Conservation (phyloP, 2,888 invertebrate species). For the Rhagophthalmus giganteus region DNA sequence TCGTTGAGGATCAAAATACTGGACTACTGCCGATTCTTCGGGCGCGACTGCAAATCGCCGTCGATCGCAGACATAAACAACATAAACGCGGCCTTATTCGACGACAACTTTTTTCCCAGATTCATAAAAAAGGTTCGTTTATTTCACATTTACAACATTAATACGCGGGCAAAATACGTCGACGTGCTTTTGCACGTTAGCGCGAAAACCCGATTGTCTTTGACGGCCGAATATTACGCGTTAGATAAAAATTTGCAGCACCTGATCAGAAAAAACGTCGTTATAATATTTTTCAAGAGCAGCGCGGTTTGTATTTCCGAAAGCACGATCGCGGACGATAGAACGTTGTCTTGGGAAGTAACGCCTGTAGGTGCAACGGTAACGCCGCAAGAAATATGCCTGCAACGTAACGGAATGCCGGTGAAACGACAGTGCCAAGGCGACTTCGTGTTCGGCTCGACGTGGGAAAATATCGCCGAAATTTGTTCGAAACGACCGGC, state of each 20-base stretch:
- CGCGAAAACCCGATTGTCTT: conserved; percentile 22
- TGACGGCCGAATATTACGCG: conserved; percentile 26
- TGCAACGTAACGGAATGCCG: conserved; percentile 62
- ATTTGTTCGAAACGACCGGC: conserved; percentile 32
- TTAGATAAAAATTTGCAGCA: conserved; percentile 15
- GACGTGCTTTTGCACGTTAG: conserved; percentile 57
- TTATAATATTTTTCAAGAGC: conserved; percentile 38
- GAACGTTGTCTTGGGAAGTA: conserved; percentile 54
- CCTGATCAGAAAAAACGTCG: conserved; percentile 9
- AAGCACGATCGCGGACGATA: conserved; percentile 11
- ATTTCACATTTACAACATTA: conserved; percentile 59
- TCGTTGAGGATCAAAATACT: conserved; percentile 50
- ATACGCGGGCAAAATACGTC: conserved; percentile 39
- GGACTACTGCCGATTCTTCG: conserved; percentile 25
- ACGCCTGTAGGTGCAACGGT: conserved; percentile 58
- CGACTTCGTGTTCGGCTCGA: conserved; percentile 61
- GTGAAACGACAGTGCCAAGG: conserved; percentile 63
- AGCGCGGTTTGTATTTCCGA: conserved; percentile 47
- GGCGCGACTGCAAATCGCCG: conserved; percentile 17
- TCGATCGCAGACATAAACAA: conserved; percentile 23
- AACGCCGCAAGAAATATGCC: conserved; percentile 61
- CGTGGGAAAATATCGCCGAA: conserved; percentile 57
- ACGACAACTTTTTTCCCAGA: conserved; percentile 34
- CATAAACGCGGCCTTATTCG: conserved; percentile 32
- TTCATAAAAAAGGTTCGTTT: conserved; percentile 57